Conservation (phyloP, 2,888 invertebrate genomes). For the Euspilapteryx auroguttella region DNA sequence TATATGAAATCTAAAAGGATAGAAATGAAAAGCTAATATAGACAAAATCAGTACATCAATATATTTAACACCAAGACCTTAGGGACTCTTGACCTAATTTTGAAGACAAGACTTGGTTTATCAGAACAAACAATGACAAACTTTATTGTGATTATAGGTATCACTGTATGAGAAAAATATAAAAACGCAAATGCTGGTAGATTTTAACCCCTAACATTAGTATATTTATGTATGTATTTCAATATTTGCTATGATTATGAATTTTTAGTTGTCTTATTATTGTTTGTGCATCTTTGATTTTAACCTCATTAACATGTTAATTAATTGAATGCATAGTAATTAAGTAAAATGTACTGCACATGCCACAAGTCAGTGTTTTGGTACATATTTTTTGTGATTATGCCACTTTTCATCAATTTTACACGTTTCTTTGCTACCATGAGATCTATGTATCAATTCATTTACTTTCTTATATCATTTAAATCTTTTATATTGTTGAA, state of each 20-base stretch:
- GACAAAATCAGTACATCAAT: constrained; percentile 23
- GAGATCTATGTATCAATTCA: constrained; percentile 33
- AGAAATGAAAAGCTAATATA: too few species aligned
- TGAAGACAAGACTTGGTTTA: constrained; percentile 21
- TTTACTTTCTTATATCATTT: constrained; percentile 18
- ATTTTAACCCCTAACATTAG: too few species aligned
- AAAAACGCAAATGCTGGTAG: constrained; percentile 1
- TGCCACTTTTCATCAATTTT: background rate
- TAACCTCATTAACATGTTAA: constrained; percentile 55
- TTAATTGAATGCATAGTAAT: constrained; percentile 33
- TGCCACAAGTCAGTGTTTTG: constrained; percentile 22
- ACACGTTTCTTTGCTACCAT: too few species aligned
- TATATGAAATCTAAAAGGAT: constrained; percentile 45
- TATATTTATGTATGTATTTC: background rate
- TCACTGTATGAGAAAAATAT: too few species aligned
- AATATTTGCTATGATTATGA: constrained; percentile 24
- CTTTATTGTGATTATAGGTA: too few species aligned
- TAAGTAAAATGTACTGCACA: constrained; percentile 16
- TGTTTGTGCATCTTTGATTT: constrained; percentile 49
- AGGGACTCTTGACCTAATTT: constrained; percentile 46
- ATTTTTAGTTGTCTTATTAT: constrained; percentile 18
- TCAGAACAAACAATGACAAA: constrained; percentile 1
- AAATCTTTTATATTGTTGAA: constrained; percentile 15
- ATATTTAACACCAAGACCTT: constrained; percentile 13
- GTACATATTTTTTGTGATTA: constrained; percentile 22